Conservation (phyloP, 2,888 invertebrate species). For the Xylota sylvarum region DNA sequence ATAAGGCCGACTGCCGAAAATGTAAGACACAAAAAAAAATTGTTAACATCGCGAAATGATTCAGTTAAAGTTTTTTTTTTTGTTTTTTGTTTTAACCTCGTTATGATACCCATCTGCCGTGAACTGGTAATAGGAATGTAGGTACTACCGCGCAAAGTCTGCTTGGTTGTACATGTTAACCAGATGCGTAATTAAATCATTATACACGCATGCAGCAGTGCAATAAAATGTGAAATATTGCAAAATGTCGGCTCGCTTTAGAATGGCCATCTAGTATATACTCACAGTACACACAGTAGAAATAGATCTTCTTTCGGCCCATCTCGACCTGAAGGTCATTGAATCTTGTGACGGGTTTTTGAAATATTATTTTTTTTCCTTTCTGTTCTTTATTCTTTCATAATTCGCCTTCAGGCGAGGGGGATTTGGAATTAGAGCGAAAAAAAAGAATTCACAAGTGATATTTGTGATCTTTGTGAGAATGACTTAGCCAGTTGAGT, state of each 20-base stretch:
- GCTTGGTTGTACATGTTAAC: conserved; percentile 43
- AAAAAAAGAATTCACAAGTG: conserved; percentile 5
- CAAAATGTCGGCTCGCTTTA: conserved; percentile 27
- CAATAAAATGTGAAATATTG: conserved; percentile 61
- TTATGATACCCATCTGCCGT: conserved; percentile 56
- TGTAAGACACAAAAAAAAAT: conserved; percentile 6
- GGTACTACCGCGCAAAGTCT: conserved; percentile 23
- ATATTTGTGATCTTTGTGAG: conserved; percentile 26
- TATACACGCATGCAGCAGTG: conserved; percentile 57
- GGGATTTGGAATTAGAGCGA: conserved; percentile 42
- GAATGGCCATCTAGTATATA: not conserved
- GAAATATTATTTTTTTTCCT: too few relatives aligned
- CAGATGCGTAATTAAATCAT: conserved; percentile 58
- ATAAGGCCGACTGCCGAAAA: conserved; percentile 22
- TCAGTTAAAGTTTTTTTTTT: conserved; percentile 20
- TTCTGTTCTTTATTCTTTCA: conserved; percentile 11
- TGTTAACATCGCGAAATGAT: conserved; percentile 30
- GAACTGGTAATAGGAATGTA: conserved; percentile 24
- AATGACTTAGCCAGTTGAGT: conserved; percentile 26
- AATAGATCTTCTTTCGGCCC: not conserved
- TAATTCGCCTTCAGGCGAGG: conserved; percentile 18
- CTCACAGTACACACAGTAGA: not conserved
- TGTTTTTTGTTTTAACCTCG: conserved; percentile 26
- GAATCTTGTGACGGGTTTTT: conserved; percentile 26
- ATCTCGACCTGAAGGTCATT: conserved; percentile 27